Percentiles rank a stretch among this genome's conserved stretches.
phyloP scores from a whole-genome alignment of 2,888 invertebrate genomes.

The Phalera bucephala region DNA sequence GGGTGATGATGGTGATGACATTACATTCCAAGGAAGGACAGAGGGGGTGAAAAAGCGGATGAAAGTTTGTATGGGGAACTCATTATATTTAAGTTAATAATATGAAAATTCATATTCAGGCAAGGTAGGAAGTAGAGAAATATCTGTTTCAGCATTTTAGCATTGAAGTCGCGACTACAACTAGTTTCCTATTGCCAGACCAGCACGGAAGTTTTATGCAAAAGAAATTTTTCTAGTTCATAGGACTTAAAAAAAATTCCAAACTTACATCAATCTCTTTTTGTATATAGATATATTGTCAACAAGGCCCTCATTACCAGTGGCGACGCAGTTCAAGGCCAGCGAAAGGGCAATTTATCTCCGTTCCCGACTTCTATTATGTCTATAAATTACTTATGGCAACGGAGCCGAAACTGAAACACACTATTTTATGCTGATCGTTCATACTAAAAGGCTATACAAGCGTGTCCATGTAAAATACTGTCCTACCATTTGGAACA shows the following conservation, averaged over 20 bases:
- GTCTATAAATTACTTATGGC: slow-evolving; percentile 59
- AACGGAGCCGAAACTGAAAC: slow-evolving; percentile 27
- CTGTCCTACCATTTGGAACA: slow-evolving; percentile 6
- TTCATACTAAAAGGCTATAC: slow-evolving; percentile 11
- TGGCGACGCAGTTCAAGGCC: slow-evolving; percentile 34
- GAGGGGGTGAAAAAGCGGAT: too few relatives aligned
- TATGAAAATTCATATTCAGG: too few relatives aligned
- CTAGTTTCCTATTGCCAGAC: background rate
- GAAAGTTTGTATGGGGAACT: too few relatives aligned
- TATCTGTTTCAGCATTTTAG: too few relatives aligned
- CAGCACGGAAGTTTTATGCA: background rate
- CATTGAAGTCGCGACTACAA: too few relatives aligned
- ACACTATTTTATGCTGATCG: slow-evolving; percentile 21
- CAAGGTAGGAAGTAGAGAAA: too few relatives aligned
- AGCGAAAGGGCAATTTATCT: slow-evolving; percentile 53
- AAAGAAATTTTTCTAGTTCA: slow-evolving; percentile 5
- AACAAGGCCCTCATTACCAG: slow-evolving; percentile 40
- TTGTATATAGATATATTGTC: slow-evolving; percentile 33
- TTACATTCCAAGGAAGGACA: too few relatives aligned
- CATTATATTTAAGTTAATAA: too few relatives aligned
- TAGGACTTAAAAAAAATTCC: background rate
- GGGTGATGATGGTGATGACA: too few relatives aligned
- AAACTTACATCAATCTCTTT: slow-evolving; percentile 21
- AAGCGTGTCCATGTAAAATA: slow-evolving; percentile 13
- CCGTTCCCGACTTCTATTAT: slow-evolving; percentile 51